Conservation (phyloP, 2,888 invertebrate species). For the Lucinisca nassula region DNA sequence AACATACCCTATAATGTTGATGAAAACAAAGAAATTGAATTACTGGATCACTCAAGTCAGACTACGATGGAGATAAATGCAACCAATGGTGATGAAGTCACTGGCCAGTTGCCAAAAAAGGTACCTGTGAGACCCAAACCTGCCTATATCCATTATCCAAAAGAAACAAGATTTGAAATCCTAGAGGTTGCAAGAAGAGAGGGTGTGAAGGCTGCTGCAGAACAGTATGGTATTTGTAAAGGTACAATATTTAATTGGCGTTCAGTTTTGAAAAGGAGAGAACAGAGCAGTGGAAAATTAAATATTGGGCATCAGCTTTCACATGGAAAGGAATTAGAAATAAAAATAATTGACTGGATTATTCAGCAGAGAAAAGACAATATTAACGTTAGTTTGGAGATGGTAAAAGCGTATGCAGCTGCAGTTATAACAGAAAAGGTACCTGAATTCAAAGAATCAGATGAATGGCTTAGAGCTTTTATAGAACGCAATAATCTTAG, state of each 20-base stretch:
- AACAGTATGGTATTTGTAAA: neutral
- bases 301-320: neutral
- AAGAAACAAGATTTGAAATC: neutral
- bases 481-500: neutral
- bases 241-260: neutral
- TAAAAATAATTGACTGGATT: neutral
- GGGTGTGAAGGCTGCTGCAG: neutral
- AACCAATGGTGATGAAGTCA: neutral
- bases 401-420: neutral
- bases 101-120: neutral
- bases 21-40: too few species aligned
- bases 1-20: neutral
- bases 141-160: neutral
- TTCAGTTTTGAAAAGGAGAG: neutral
- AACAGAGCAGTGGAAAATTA: neutral
- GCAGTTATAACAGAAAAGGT: neutral
- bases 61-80: neutral
- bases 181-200: neutral
- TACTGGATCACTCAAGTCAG: too few species aligned
- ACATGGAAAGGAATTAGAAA: neutral
- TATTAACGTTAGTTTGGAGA: neutral
- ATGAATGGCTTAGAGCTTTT: neutral
- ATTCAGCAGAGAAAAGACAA: neutral
- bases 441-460: neutral
- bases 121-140: neutral